phyloP scores from a whole-genome alignment of 2,113 vertebrate species.

The Silurus asotus region DNA sequence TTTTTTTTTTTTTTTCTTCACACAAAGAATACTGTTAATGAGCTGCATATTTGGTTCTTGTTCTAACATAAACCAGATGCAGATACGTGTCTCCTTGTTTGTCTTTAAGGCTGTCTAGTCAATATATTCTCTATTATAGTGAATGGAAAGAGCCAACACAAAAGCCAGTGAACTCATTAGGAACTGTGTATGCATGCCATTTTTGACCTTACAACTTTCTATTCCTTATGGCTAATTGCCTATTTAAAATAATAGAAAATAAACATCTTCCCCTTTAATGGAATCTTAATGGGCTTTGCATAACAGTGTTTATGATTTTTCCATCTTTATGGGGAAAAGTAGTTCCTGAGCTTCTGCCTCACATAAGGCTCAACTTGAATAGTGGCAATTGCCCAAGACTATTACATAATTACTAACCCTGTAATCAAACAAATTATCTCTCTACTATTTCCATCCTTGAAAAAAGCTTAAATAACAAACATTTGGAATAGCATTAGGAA shows the following conservation, averaged over 20 bases:
- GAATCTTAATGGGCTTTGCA: background rate
- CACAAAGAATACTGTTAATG: constrained; percentile 20
- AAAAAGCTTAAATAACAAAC: constrained; percentile 41
- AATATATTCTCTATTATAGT: background rate
- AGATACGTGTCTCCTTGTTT: constrained; percentile 20
- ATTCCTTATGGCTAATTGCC: constrained; percentile 20
- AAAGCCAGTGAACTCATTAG: constrained; percentile 8
- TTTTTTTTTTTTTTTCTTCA: constrained; percentile 4
- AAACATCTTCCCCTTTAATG: constrained; percentile 20
- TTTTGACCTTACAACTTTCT: background rate
- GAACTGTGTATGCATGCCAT: constrained; percentile 11
- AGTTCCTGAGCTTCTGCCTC: background rate
- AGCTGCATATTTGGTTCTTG: background rate
- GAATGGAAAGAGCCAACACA: constrained; percentile 3
- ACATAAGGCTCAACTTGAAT: constrained; percentile 2
- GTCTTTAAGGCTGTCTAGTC: background rate
- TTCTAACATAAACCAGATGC: constrained; percentile 29
- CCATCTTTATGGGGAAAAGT: background rate
- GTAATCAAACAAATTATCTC: constrained; percentile 38
- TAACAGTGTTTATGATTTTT: constrained; percentile 18
- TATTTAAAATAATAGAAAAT: constrained; percentile 21
- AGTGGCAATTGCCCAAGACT: constrained; percentile 29
- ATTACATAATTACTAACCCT: constrained; percentile 34
- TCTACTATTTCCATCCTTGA: constrained; percentile 19
- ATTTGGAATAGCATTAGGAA: constrained; percentile 10